Evolutionary conservation across 2,888 invertebrate species (phyloP).

Genomic region (Syritta pipiens): DNA sequence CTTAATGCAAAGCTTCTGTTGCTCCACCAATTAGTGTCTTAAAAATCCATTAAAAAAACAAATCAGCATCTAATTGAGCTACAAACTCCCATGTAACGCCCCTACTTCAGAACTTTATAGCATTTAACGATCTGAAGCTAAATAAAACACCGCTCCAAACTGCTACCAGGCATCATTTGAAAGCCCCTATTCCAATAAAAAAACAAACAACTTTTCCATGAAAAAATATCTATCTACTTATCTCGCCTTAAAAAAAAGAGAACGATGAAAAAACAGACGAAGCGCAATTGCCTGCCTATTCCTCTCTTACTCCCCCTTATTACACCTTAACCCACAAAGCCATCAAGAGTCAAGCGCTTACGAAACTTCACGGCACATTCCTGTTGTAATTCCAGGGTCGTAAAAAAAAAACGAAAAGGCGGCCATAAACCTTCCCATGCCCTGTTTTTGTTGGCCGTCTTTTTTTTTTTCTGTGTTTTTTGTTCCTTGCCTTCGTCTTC

Average conservation of each 20-base stretch:
- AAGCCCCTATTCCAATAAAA: too few species aligned
- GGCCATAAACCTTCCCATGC: constrained; percentile 53
- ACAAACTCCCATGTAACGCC: too few species aligned
- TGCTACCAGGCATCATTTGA: too few species aligned
- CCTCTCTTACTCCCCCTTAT: neutral
- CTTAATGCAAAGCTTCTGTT: too few species aligned
- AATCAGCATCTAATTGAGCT: too few species aligned
- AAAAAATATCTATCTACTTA: neutral
- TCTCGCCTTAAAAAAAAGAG: neutral
- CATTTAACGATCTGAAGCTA: too few species aligned
- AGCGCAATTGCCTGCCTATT: too few species aligned
- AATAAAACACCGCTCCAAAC: too few species aligned
- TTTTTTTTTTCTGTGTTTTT: neutral
- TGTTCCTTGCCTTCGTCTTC: neutral
- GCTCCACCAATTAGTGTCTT: too few species aligned
- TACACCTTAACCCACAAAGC: neutral
- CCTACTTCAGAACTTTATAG: too few species aligned
- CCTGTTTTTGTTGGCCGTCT: constrained; percentile 15
- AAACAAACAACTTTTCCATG: neutral
- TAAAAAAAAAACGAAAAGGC: constrained; percentile 28
- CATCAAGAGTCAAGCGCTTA: constrained; percentile 34
- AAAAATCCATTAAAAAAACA: too few species aligned
- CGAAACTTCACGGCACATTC: constrained; percentile 47
- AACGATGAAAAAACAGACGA: neutral
- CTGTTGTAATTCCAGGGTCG: constrained; percentile 48